Percentiles rank a stretch among this genome's conserved stretches.
These are phyloP conservation scores for Arnoldichthys spilopterus DNA, from an alignment of 2,797 vertebrate genomes.

Conservation along the genomic window DNA sequence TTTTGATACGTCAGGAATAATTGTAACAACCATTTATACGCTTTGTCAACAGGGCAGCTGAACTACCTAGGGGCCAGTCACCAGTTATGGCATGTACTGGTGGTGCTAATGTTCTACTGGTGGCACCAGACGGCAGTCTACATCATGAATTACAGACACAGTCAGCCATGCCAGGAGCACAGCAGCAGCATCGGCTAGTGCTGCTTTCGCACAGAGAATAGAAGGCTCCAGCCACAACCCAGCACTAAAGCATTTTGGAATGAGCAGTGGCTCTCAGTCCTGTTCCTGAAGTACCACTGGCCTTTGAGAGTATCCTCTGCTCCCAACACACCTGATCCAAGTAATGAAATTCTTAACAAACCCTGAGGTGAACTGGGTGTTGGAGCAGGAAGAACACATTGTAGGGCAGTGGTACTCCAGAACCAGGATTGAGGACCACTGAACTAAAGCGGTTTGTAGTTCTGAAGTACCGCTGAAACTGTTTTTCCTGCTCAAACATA, in stretches of 20 bases:
- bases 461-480: background rate
- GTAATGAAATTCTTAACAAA: too few relatives aligned
- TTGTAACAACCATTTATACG: background rate
- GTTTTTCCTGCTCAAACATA: background rate
- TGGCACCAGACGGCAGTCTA: constrained; percentile 95
- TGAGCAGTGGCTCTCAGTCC: background rate
- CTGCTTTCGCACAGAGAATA: background rate
- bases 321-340: too few relatives aligned
- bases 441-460: too few relatives aligned
- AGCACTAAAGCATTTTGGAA: background rate
- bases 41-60: constrained; percentile 83
- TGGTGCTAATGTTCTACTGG: constrained; percentile 97
- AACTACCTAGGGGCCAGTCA: constrained; percentile 98
- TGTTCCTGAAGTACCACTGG: background rate
- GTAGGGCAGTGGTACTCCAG: too few relatives aligned
- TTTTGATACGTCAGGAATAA: too few relatives aligned
- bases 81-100: constrained; percentile 96
- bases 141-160: constrained; percentile 94
- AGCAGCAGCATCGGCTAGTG: constrained; percentile 57
- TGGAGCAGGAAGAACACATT: too few relatives aligned
- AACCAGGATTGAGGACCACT: too few relatives aligned
- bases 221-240: background rate
- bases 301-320: too few relatives aligned
- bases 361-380: too few relatives aligned
- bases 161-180: constrained; percentile 80